Percentiles rank a stretch among this genome's conserved stretches.
Evolutionary conservation across 2,797 vertebrate species (phyloP).

Genomic region (Holocentrus rufus): DNA sequence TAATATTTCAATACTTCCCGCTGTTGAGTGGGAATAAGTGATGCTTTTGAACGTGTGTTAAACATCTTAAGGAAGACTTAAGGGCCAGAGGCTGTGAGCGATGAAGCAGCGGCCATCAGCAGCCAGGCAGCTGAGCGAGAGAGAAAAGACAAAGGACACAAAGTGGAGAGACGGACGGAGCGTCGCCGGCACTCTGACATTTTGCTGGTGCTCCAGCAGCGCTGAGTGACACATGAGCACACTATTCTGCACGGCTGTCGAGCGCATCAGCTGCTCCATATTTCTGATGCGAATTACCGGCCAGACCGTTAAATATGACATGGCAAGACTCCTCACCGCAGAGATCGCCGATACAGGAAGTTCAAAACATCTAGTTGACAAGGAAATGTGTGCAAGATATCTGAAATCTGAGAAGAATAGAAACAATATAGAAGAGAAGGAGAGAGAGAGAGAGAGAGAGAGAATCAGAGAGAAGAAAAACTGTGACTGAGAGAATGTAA

Average conservation of each 20-base stretch:
- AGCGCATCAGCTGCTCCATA: constrained; percentile 43
- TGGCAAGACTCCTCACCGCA: constrained; percentile 44
- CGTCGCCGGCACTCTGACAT: constrained; percentile 51
- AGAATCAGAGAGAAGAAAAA: not conserved
- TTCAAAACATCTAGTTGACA: constrained; percentile 46
- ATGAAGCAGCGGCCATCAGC: no score
- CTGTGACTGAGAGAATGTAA: constrained; percentile 24
- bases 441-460: not conserved
- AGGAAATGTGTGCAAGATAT: constrained; percentile 19
- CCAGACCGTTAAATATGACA: constrained; percentile 30
- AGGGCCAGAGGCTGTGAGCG: no score
- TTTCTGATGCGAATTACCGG: constrained; percentile 37
- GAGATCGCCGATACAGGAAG: constrained; percentile 44
- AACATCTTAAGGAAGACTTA: not conserved
- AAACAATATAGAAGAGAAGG: not conserved
- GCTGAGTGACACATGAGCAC: constrained; percentile 48
- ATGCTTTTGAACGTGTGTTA: not conserved
- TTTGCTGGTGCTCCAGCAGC: constrained; percentile 24
- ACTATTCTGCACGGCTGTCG: constrained; percentile 50
- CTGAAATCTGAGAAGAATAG: not conserved
- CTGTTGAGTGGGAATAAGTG: constrained; percentile 8
- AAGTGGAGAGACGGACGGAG: constrained; percentile 47
- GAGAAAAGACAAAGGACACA: constrained; percentile 8
- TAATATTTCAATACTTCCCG: constrained; percentile 10
- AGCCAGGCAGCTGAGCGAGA: not conserved